Evolutionary conservation across 1,140 invertebrate species (phyloP).

Genomic region (Ephestia elutella): DNA sequence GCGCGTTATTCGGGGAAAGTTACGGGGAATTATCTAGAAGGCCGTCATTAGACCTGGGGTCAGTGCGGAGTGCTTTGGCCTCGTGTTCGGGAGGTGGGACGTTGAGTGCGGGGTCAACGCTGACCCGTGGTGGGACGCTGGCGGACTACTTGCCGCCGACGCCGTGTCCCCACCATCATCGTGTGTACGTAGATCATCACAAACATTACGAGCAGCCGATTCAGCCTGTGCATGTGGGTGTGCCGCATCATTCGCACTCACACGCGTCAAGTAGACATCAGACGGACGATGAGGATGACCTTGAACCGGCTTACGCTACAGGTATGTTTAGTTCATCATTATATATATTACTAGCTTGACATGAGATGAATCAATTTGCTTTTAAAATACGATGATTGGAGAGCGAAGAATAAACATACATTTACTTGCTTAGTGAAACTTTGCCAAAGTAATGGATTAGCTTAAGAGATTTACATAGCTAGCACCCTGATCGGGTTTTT

Average conservation of each 20-base stretch:
- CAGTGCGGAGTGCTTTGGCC: constrained; percentile 62
- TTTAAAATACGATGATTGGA: no score
- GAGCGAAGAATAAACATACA: no score
- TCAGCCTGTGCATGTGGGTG: constrained; percentile 61
- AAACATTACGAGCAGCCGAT: constrained; percentile 69
- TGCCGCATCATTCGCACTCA: constrained; percentile 58
- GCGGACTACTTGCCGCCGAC: constrained; percentile 66
- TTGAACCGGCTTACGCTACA: constrained; percentile 72
- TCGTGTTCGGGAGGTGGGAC: constrained; percentile 67
- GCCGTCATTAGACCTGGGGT: constrained; percentile 63
- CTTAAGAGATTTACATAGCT: no score
- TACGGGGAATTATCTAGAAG: constrained; percentile 61
- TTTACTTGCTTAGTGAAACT: no score
- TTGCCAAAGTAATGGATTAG: no score
- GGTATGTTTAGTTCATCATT: constrained; percentile 37
- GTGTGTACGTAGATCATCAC: constrained; percentile 70
- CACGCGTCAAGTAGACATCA: constrained; percentile 62
- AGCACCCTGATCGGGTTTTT: no score
- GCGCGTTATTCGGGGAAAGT: constrained; percentile 61
- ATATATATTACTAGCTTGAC: background rate
- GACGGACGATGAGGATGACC: constrained; percentile 68
- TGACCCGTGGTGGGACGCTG: constrained; percentile 60
- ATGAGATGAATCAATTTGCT: no score
- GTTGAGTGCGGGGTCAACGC: constrained; percentile 59
- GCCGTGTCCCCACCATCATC: constrained; percentile 69